A percentile compares a stretch with the other conserved stretches of the same genome.
Evolutionary conservation across 2,888 invertebrate species (phyloP).

Genomic region (Trileptium ribeirensis): DNA sequence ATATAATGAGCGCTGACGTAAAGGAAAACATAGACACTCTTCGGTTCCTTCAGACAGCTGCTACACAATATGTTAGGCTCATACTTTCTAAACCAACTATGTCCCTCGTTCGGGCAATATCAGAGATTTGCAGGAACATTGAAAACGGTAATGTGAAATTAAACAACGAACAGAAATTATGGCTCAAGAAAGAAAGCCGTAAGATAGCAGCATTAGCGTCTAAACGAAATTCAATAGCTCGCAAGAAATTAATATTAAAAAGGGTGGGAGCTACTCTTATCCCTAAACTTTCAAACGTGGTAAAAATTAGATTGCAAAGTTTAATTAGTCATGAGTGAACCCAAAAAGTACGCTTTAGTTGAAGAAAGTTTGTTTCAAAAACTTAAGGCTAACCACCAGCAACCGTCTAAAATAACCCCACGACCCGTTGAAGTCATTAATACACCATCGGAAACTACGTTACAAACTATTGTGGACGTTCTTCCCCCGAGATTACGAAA

Average conservation of each 20-base stretch:
- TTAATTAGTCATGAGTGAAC: neutral
- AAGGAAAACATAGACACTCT: neutral
- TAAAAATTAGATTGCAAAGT: neutral
- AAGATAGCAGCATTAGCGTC: neutral
- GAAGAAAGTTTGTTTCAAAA: neutral
- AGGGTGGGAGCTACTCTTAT: neutral
- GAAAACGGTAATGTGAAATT: neutral
- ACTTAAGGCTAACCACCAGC: neutral
- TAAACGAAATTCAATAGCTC: neutral
- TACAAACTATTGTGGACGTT: neutral
- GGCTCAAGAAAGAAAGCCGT: neutral
- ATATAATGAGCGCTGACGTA: neutral
- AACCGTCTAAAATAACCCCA: too few species aligned
- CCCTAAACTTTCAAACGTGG: neutral
- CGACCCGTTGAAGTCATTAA: neutral
- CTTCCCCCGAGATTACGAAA: neutral
- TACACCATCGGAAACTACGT: neutral
- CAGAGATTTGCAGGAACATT: neutral
- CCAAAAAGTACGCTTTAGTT: neutral
- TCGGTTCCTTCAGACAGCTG: neutral
- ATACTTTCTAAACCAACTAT: neutral
- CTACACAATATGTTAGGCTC: neutral
- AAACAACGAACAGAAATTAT: neutral
- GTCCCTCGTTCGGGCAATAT: neutral
- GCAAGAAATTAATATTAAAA: too few species aligned